Base-by-base conservation (phyloP, 2,113 vertebrate species). In the Leptodactylus fuscus region DNA sequence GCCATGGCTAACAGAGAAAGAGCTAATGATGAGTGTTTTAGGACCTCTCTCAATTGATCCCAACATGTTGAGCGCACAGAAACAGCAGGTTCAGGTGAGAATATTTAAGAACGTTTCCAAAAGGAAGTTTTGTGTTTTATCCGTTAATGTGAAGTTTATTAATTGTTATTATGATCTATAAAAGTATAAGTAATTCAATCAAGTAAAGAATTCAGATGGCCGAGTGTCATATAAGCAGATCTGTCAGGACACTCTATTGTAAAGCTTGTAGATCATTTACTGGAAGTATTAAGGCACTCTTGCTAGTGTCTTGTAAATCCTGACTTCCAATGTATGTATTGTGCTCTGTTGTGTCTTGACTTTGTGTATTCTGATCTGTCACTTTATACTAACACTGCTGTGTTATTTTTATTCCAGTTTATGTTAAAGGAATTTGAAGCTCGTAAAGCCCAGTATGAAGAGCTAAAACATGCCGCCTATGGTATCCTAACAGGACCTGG, bases 391-490 rank as follows among this genome's bases (percentile, higher is more conserved):
- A 94, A 91, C 89, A 90, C 87, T 77, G 85, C 88, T 0, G 1
- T 88, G 85, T 89, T 89, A 15, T 92, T 94, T 92, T 87, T 91
- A 18, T 94, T 91, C 7, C 91, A 99, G 98, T 98, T 99, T 92
- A 99, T 99, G 98, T 92, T 99, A 89, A 97, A 98, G 69, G 98
- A 99, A 94, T 99, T 99, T 87, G 97, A 99, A 92, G 94, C 97
- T 0, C 93, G 98, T 0, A 93, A 91, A 51, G 95, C 96, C 0
- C 98, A 99, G 93, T 97, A 96, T 0, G 96, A 98, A 83, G 96
- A 98, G 91, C 92, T 99, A 87, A 98, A 97, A 15, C 95, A 95
- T 89, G 95, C 98, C 0, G 98, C 97, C 0, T 93, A 95, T 89
- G 96, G 97, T 69, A 97, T 98, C 91, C 91, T 98, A 32, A 93